phyloP scores from a whole-genome alignment of 1,140 invertebrate genomes.

The Apis dorsata region DNA sequence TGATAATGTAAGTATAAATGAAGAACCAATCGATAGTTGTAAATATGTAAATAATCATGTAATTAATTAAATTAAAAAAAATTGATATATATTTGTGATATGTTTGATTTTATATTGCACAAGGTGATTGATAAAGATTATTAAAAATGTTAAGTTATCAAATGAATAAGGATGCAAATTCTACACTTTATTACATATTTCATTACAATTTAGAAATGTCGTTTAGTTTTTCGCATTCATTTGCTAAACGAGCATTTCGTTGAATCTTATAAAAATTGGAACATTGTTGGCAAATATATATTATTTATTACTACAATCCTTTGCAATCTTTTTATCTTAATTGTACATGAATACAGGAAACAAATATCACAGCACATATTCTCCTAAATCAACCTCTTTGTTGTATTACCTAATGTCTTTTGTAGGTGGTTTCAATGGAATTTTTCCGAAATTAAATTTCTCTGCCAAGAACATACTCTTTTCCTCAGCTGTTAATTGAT shows the following conservation, averaged over 20 bases:
- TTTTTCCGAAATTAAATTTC: conserved; percentile 70
- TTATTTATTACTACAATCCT: conserved; percentile 13
- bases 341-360: neutral
- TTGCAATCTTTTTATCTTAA: neutral
- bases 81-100: conserved; percentile 16
- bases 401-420: conserved; percentile 71
- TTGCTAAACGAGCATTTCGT: neutral
- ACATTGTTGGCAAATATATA: conserved; percentile 4
- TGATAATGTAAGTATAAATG: conserved; percentile 60
- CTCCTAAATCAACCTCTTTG: neutral
- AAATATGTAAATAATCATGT: conserved; percentile 64
- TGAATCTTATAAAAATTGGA: conserved; percentile 3
- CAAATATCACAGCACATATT: conserved; percentile 50
- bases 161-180: neutral
- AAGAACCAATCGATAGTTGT: conserved; percentile 44
- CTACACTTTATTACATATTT: conserved; percentile 3
- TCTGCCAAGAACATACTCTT: conserved; percentile 68
- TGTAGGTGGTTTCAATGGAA: conserved; percentile 74
- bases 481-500: conserved; percentile 73
- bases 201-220: neutral
- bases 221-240: neutral
- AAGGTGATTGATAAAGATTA: neutral
- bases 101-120: neutral
- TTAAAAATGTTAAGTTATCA: neutral
- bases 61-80: conserved; percentile 57